These are phyloP conservation scores for Gasterosteus nipponicus DNA, from an alignment of 2,113 vertebrate genomes.

Conservation along the genomic window DNA sequence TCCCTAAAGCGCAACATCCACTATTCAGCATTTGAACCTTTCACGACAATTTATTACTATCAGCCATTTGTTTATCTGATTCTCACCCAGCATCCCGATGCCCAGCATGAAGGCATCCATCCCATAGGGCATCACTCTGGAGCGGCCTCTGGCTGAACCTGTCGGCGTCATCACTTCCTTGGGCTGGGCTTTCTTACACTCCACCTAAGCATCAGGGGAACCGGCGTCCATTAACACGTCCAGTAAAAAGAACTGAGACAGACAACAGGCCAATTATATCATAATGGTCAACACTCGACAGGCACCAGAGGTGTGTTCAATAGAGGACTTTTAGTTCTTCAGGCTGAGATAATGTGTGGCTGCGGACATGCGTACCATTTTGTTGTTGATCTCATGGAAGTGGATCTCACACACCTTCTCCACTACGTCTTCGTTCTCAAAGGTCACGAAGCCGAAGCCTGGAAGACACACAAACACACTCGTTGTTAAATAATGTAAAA, in stretches of 20 bases:
- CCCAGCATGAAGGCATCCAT: slow-evolving; percentile 99
- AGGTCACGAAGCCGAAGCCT: slow-evolving; percentile 99
- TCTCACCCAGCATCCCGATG: slow-evolving; percentile 97
- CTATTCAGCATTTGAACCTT: not conserved
- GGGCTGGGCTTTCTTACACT: slow-evolving; percentile 99
- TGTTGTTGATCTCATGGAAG: slow-evolving; percentile 99
- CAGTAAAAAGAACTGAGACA: not conserved
- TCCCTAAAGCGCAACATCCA: slow-evolving; percentile 5
- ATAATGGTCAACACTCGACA: not conserved
- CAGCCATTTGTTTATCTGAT: not conserved
- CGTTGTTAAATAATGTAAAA: not conserved
- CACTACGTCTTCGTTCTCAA: slow-evolving; percentile 98
- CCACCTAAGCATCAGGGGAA: slow-evolving; percentile 84
- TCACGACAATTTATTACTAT: not conserved
- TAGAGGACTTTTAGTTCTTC: not conserved
- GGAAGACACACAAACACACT: slow-evolving; percentile 34
- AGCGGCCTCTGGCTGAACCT: slow-evolving; percentile 92
- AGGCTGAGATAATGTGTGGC: not conserved
- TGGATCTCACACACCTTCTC: slow-evolving; percentile 99
- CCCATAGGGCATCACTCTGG: slow-evolving; percentile 97
- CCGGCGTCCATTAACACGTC: not conserved
- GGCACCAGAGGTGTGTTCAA: not conserved
- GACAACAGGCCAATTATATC: not conserved
- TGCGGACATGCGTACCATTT: slow-evolving; percentile 85
- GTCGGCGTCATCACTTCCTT: slow-evolving; percentile 99